A percentile compares a stretch with the other conserved stretches of the same genome.
Evolutionary conservation across 2,888 invertebrate genomes (phyloP).

Genomic region (Nebria brevicollis): DNA sequence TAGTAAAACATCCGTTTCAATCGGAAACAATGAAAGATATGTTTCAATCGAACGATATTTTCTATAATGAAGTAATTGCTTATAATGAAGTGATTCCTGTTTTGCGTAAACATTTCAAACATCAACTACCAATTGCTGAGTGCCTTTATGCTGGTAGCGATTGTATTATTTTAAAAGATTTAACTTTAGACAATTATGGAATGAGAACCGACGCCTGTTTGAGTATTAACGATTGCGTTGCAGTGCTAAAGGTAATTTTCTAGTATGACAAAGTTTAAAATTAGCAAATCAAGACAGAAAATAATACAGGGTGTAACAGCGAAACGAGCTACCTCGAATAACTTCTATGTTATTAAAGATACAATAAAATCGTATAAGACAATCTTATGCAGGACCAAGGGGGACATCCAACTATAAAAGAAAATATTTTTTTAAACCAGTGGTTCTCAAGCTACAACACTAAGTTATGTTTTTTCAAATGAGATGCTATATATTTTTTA

Average conservation of each 20-base stretch:
- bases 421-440: too few species aligned
- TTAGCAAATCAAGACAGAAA: background rate
- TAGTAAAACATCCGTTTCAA: slow-evolving; percentile 46
- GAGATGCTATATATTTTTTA: too few species aligned
- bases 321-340: too few species aligned
- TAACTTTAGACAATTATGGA: slow-evolving; percentile 44
- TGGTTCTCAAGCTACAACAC: too few species aligned
- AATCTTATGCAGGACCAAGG: too few species aligned
- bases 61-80: slow-evolving; percentile 51
- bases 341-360: too few species aligned
- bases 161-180: slow-evolving; percentile 50
- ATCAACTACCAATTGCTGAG: slow-evolving; percentile 46
- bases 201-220: slow-evolving; percentile 44
- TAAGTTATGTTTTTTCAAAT: too few species aligned
- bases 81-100: slow-evolving; percentile 50
- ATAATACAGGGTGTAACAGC: too few species aligned
- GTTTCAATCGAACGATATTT: slow-evolving; percentile 47
- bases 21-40: slow-evolving; percentile 17
- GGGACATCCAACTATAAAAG: too few species aligned
- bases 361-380: too few species aligned
- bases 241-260: slow-evolving; percentile 43
- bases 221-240: slow-evolving; percentile 42
- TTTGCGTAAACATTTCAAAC: slow-evolving; percentile 46
- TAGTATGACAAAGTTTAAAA: background rate
- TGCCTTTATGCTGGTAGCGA: slow-evolving; percentile 48